These are phyloP conservation scores for Eudemis profundana DNA, from an alignment of 2,888 invertebrate species.

Conservation along the genomic window DNA sequence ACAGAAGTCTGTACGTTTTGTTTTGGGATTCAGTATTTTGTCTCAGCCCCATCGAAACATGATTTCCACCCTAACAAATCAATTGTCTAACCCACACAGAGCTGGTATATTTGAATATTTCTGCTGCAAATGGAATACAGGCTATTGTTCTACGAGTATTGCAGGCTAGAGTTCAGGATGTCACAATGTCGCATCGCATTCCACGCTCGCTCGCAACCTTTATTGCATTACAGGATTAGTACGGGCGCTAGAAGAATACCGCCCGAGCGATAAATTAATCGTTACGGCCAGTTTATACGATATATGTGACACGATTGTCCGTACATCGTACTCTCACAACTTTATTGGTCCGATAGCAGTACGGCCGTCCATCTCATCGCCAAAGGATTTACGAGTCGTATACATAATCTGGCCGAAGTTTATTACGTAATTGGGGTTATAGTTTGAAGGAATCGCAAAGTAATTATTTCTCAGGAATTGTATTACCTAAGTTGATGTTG, in stretches of 20 bases:
- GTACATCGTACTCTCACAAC: slow-evolving; percentile 23
- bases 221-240: slow-evolving; percentile 42
- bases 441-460: not conserved
- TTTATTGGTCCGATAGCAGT: slow-evolving; percentile 32
- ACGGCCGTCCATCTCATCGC: slow-evolving; percentile 25
- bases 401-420: slow-evolving; percentile 26
- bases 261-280: slow-evolving; percentile 36
- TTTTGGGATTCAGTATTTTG: too few species aligned
- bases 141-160: slow-evolving; percentile 6
- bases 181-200: slow-evolving; percentile 25
- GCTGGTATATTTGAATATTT: slow-evolving; percentile 22
- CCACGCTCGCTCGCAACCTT: slow-evolving; percentile 30
- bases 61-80: not conserved
- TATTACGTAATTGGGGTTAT: slow-evolving; percentile 14
- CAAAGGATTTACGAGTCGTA: slow-evolving; percentile 28
- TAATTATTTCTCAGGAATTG: not conserved
- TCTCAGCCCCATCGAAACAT: not conserved
- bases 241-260: slow-evolving; percentile 26
- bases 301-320: slow-evolving; percentile 29
- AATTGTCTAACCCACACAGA: not conserved
- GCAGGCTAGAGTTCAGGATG: slow-evolving; percentile 1
- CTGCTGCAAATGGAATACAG: slow-evolving; percentile 1
- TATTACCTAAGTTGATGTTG: too few species aligned
- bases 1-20: too few species aligned
- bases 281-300: slow-evolving; percentile 36